A percentile compares a stretch with the other conserved stretches of the same genome.
Conservation (phyloP, 2,888 invertebrate species). For the Thereva unica region DNA sequence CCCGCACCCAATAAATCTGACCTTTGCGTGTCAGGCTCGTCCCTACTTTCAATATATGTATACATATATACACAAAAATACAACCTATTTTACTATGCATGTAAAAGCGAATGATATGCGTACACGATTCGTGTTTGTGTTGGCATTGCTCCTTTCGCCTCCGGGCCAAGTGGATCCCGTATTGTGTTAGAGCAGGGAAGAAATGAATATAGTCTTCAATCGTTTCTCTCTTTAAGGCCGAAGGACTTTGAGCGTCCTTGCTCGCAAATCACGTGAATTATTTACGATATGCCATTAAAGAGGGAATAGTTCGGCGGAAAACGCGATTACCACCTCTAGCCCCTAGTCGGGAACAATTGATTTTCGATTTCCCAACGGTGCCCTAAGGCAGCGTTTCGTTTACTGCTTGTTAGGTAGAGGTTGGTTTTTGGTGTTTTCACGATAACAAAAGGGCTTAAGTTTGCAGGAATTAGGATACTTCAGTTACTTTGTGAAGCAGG, state of each 20-base stretch:
- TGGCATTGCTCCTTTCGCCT: too few species aligned
- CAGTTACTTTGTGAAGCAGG: too few species aligned
- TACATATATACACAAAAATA: too few species aligned
- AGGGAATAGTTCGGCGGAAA: conserved; percentile 6
- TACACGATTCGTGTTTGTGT: too few species aligned
- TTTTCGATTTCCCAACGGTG: conserved; percentile 11
- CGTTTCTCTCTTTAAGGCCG: conserved; percentile 2
- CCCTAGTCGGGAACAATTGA: conserved; percentile 7
- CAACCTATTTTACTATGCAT: too few species aligned
- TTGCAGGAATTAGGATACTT: too few species aligned
- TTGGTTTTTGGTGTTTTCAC: too few species aligned
- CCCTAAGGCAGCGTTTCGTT: too few species aligned
- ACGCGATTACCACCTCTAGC: conserved; percentile 16
- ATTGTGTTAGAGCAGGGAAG: background rate
- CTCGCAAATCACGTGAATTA: conserved; percentile 29
- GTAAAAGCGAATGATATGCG: too few species aligned
- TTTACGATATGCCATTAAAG: conserved; percentile 24
- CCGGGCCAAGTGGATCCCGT: conserved; percentile 1
- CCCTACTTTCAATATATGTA: too few species aligned
- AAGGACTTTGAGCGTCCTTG: conserved; percentile 24
- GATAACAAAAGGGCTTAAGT: too few species aligned
- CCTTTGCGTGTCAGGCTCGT: conserved; percentile 29
- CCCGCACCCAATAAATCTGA: conserved; percentile 10
- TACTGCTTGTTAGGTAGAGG: too few species aligned
- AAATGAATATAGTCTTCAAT: conserved; percentile 21